Evolutionary conservation across 2,113 vertebrate species (phyloP).

Genomic region (Sula dactylatra): DNA sequence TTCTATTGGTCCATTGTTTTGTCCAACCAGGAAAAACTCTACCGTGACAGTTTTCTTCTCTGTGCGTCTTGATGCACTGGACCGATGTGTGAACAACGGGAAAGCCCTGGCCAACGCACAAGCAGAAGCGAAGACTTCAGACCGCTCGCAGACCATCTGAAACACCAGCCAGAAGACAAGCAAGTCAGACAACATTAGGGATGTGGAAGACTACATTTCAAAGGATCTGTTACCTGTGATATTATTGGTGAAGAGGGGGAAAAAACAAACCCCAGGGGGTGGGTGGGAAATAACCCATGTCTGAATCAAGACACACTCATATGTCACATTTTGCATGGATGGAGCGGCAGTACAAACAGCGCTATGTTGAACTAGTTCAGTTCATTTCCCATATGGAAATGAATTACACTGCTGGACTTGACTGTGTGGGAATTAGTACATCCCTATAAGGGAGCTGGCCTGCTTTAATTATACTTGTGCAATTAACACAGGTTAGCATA

Average conservation of each 20-base stretch:
- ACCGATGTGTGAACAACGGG: slow-evolving; percentile 91
- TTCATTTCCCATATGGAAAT: background rate
- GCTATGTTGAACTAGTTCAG: background rate
- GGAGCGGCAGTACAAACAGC: background rate
- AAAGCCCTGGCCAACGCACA: slow-evolving; percentile 93
- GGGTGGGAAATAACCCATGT: background rate
- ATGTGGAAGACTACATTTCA: background rate
- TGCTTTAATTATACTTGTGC: slow-evolving; percentile 4
- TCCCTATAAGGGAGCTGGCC: background rate
- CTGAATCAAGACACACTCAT: background rate
- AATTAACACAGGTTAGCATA: background rate
- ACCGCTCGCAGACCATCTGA: slow-evolving; percentile 92
- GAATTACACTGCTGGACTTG: background rate
- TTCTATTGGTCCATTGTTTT: slow-evolving; percentile 83
- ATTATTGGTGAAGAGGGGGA: background rate
- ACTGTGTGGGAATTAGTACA: background rate
- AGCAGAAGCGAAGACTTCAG: slow-evolving; percentile 88
- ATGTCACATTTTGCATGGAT: fast-evolving
- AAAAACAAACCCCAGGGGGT: background rate
- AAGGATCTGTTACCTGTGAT: background rate
- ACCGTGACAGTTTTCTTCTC: slow-evolving; percentile 89
- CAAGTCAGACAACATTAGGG: background rate
- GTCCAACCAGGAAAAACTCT: slow-evolving; percentile 88
- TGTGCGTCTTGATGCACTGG: slow-evolving; percentile 75
- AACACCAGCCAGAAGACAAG: slow-evolving; percentile 25